phyloP scores from a whole-genome alignment of 2,888 invertebrate genomes.

The Campopleginae sp. region DNA sequence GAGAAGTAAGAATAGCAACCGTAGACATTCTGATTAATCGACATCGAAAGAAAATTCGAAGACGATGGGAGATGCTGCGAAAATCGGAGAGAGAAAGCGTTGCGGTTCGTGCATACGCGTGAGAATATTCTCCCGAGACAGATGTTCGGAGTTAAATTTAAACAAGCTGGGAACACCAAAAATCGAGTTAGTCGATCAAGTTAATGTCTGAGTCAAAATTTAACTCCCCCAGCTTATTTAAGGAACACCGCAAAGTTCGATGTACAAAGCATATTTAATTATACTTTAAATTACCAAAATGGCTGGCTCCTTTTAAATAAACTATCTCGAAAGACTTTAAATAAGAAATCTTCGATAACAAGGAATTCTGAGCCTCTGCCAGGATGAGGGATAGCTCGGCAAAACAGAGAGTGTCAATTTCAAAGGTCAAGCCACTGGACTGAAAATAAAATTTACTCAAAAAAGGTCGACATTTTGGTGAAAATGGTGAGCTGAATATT shows the following conservation, averaged over 20 bases:
- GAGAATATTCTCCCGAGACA: not conserved
- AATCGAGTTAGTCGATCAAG: constrained; percentile 4
- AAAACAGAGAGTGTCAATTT: not conserved
- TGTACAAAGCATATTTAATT: not conserved
- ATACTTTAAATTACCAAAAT: not conserved
- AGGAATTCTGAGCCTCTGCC: not conserved
- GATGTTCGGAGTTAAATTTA: not conserved
- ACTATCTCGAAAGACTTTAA: not conserved
- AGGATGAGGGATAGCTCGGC: not conserved
- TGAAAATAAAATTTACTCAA: too few relatives aligned
- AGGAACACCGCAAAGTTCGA: not conserved
- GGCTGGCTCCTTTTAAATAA: not conserved
- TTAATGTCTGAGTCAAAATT: not conserved
- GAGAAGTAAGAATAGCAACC: not conserved
- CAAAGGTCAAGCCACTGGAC: not conserved
- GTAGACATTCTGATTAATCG: not conserved
- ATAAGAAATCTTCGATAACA: not conserved
- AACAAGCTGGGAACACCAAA: not conserved
- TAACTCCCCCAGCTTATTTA: not conserved
- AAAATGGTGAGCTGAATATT: too few relatives aligned
- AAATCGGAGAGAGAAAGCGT: not conserved
- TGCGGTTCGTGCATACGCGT: not conserved
- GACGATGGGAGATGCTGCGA: not conserved
- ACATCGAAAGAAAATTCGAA: not conserved
- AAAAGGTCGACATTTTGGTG: too few relatives aligned